Evolutionary conservation across 2,888 invertebrate genomes (phyloP).

Genomic region (Alsophila aescularia): DNA sequence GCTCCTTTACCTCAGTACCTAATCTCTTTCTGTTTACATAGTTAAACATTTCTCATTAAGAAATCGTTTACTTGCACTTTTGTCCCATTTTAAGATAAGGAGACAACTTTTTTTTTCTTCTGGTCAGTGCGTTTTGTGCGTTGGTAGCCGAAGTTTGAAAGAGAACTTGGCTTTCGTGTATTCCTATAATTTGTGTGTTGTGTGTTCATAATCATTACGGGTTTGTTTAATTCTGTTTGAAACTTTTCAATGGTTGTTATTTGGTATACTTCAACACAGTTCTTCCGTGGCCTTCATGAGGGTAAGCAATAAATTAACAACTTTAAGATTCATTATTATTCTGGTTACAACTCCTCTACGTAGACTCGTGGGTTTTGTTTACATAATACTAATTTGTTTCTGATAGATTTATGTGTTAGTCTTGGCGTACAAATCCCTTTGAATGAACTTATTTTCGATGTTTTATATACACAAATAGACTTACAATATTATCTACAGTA

Average conservation of each 20-base stretch:
- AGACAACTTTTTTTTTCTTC: not conserved
- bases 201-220: not conserved
- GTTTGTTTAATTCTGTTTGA: too few species aligned
- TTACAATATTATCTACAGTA: constrained; percentile 15
- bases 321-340: not conserved
- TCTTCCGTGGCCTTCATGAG: constrained; percentile 26
- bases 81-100: constrained; percentile 1
- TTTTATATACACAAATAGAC: constrained; percentile 12
- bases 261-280: constrained; percentile 35
- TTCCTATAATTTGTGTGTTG: not conserved
- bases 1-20: not conserved
- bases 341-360: not conserved
- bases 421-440: constrained; percentile 29
- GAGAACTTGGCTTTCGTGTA: not conserved
- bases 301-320: constrained; percentile 33
- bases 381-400: constrained; percentile 8
- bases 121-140: constrained; percentile 4
- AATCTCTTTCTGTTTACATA: constrained; percentile 6
- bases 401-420: constrained; percentile 26
- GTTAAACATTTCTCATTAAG: constrained; percentile 8
- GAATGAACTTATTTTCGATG: constrained; percentile 22
- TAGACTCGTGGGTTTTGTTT: constrained; percentile 4
- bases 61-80: constrained; percentile 11
- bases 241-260: constrained; percentile 45
- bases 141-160: not conserved